Evolutionary conservation across 2,888 invertebrate species (phyloP), one percentile per base, ranked within the genome.

Genomic region (Nemurella pictetii): DNA sequence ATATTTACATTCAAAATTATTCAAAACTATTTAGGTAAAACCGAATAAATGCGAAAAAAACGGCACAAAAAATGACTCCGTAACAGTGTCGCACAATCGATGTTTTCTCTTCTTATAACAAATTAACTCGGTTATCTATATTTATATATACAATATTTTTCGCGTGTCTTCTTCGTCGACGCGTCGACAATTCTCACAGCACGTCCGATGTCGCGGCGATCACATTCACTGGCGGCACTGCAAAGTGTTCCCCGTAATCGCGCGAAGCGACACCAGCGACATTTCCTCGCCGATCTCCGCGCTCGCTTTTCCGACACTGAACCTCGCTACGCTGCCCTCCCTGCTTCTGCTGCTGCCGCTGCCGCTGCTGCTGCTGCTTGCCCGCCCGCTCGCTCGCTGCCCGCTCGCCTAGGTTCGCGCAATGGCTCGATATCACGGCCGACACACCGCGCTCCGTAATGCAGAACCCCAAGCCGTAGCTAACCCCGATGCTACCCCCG

Each of bases 271-370:
- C 75, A 9, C 25, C 75, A 75, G 75, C 75, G 75, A 12, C 87
- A 87, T 87, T 87, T 86, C 87, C 87, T 28, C 87, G 86, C 80
- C 87, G 87, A 81, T 87, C 87, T 86, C 87, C 87, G 86, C 86
- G 87, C n/a, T n/a, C 87, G 86, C 84, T 87, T 86, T 85, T 86
- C 87, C 87, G 84, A 86, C 85, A 85, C 86, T 87, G 85, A 85
- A 85, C 84, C 87, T 86, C 86, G 86, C 87, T 87, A 87, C 84
- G 87, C 87, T 87, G 87, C 87, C 86, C 87, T 88, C 86, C 87
- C 87, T 87, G 87, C 87, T 87, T 87, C 87, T 87, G 87, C 87
- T 84, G 87, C 87, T 87, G 87, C 87, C 86, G 87, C 88, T 86
- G 87, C 87, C 87, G 87, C 87, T 87, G 87, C 87, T 87, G 87